Conservation (phyloP, 2,888 invertebrate genomes). For the Diarsia mendica region DNA sequence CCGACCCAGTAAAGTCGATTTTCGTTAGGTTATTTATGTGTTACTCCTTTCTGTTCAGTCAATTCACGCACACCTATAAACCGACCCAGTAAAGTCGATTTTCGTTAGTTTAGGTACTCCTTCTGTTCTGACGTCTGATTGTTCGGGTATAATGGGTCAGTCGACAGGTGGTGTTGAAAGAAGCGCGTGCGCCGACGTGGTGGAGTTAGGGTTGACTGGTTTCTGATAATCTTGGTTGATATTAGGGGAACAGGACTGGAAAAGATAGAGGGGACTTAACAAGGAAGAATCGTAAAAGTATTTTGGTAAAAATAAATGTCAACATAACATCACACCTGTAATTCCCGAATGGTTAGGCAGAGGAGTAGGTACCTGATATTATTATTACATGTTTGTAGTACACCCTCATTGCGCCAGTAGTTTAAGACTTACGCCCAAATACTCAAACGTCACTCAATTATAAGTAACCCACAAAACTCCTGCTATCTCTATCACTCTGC, state of each 20-base stretch:
- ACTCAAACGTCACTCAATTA: too few relatives aligned
- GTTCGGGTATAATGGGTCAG: conserved; percentile 32
- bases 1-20: background rate
- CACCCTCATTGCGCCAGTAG: too few relatives aligned
- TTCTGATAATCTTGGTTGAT: conserved; percentile 10
- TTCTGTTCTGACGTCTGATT: background rate
- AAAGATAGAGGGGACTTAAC: background rate
- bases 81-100: background rate
- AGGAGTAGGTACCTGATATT: too few relatives aligned
- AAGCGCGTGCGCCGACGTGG: conserved; percentile 23
- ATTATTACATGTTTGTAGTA: too few relatives aligned
- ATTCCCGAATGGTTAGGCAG: too few relatives aligned
- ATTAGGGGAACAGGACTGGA: conserved; percentile 2
- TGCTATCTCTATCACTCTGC: too few relatives aligned
- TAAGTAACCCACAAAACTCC: too few relatives aligned
- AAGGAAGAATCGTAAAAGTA: background rate
- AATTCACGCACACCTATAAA: background rate
- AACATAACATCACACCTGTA: too few relatives aligned
- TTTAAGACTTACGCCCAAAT: too few relatives aligned
- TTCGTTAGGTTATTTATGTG: background rate
- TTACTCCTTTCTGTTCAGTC: background rate
- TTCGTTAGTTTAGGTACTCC: background rate
- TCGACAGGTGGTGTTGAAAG: conserved; percentile 46
- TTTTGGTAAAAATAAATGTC: too few relatives aligned
- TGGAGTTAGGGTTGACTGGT: conserved; percentile 19